Conservation (phyloP, 2,888 invertebrate species). For the Cloeon dipterum region DNA sequence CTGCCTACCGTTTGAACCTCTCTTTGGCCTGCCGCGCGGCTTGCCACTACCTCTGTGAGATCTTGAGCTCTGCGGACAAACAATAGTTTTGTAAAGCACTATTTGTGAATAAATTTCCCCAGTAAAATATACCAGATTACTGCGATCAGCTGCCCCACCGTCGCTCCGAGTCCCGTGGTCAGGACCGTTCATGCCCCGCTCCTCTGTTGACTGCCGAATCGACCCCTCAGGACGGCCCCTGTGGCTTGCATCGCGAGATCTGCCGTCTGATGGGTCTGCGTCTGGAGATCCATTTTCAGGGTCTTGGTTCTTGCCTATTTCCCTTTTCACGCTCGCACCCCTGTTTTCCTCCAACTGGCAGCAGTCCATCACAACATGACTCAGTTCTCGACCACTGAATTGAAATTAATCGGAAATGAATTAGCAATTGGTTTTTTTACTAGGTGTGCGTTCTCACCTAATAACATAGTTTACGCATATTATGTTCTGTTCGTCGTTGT, state of each 20-base stretch:
- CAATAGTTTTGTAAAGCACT: too few species aligned
- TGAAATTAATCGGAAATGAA: neutral
- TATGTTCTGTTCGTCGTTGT: slow-evolving; percentile 90
- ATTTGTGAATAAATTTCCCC: too few species aligned
- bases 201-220: neutral
- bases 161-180: neutral
- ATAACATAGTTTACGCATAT: slow-evolving; percentile 95
- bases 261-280: slow-evolving; percentile 45
- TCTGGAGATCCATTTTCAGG: slow-evolving; percentile 78
- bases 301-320: slow-evolving; percentile 35
- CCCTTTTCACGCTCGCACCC: slow-evolving; percentile 52
- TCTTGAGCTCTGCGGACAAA: too few species aligned
- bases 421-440: too few species aligned
- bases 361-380: slow-evolving; percentile 80
- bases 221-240: slow-evolving; percentile 1
- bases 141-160: neutral
- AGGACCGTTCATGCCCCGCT: neutral
- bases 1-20: too few species aligned
- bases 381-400: slow-evolving; percentile 60
- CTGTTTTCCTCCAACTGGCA: slow-evolving; percentile 74
- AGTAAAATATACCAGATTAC: too few species aligned
- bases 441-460: too few species aligned
- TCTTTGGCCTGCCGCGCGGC: too few species aligned
- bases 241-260: slow-evolving; percentile 14
- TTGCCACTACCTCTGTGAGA: too few species aligned